phyloP scores from a whole-genome alignment of 1,140 invertebrate genomes.

The Magallana gigas region DNA sequence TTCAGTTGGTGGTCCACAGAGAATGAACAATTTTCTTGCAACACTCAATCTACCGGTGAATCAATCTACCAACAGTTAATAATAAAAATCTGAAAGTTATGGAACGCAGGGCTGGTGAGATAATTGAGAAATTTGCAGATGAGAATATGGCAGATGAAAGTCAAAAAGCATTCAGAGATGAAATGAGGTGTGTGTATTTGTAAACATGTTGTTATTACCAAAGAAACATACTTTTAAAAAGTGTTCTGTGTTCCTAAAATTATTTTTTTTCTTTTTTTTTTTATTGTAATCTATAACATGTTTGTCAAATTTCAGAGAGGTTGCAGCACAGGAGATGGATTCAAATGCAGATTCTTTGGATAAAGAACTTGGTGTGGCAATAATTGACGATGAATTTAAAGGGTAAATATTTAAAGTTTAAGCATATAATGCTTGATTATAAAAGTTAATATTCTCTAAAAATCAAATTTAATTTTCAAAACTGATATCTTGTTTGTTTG shows the following conservation, averaged over 20 bases:
- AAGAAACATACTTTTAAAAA: too few species aligned
- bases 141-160: constrained; percentile 6
- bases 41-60: background rate
- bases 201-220: background rate
- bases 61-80: constrained; percentile 20
- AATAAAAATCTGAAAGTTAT: constrained; percentile 31
- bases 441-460: too few species aligned
- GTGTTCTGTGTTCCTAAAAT: too few species aligned
- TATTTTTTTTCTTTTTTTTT: too few species aligned
- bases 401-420: too few species aligned
- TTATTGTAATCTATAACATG: background rate
- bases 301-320: background rate
- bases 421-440: too few species aligned
- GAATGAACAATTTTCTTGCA: constrained; percentile 40
- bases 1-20: constrained; percentile 35
- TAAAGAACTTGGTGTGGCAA: too few species aligned
- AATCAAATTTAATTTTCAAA: too few species aligned
- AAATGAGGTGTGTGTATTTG: background rate
- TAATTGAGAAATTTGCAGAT: constrained; percentile 33
- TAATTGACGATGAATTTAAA: too few species aligned
- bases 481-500: too few species aligned
- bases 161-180: background rate
- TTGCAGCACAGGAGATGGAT: constrained; percentile 14
- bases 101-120: constrained; percentile 35
- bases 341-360: background rate